Evolutionary conservation across 2,113 vertebrate genomes (phyloP).

Genomic region (Chaetorhynchus papuensis): DNA sequence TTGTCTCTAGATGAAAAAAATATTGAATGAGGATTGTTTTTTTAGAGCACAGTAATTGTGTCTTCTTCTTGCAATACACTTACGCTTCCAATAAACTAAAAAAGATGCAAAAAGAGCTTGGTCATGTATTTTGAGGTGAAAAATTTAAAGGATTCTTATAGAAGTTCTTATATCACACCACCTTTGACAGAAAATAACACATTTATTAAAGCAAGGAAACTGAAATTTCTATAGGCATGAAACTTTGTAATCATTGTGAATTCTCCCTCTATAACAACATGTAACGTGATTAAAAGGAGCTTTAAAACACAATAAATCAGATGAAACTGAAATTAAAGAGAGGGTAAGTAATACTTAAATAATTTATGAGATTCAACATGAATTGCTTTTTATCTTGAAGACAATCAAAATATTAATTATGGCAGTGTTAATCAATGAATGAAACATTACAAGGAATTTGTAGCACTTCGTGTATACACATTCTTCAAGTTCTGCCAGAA

Average conservation of each 20-base stretch:
- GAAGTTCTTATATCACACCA: neutral
- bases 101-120: neutral
- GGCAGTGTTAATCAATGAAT: neutral
- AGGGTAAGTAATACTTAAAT: neutral
- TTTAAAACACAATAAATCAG: neutral
- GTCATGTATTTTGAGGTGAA: neutral
- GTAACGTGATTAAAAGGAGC: neutral
- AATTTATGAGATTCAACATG: neutral
- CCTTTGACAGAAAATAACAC: neutral
- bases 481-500: neutral
- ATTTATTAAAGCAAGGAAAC: neutral
- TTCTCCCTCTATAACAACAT: neutral
- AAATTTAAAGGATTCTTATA: neutral
- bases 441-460: neutral
- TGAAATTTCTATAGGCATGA: neutral
- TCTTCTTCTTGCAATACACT: neutral
- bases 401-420: neutral
- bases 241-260: neutral
- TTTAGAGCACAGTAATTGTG: neutral
- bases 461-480: neutral
- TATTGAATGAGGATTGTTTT: rapidly evolving
- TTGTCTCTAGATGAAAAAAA: neutral
- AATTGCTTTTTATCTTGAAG: neutral
- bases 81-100: neutral
- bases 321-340: neutral